These are phyloP conservation scores for Oncorhynchus mykiss DNA, from an alignment of 2,113 vertebrate genomes.

Conservation along the genomic window DNA sequence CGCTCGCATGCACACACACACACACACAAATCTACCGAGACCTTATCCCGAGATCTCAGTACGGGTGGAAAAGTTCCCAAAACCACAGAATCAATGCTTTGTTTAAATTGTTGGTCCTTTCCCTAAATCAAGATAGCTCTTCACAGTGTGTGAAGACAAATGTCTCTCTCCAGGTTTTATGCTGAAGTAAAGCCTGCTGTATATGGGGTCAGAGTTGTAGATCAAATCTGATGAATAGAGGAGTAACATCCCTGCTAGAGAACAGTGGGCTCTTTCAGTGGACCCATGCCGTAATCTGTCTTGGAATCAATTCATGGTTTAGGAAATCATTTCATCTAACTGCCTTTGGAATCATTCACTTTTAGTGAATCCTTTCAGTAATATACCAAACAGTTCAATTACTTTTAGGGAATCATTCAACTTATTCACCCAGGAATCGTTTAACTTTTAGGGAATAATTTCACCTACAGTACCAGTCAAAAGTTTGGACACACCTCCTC, in stretches of 20 bases:
- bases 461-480: too few species aligned
- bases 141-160: slow-evolving; percentile 27
- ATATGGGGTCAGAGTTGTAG: neutral
- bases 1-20: too few species aligned
- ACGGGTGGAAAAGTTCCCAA: neutral
- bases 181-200: slow-evolving; percentile 9
- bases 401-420: too few species aligned
- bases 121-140: slow-evolving; percentile 32
- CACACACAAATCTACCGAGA: neutral
- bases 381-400: too few species aligned
- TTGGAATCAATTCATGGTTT: too few species aligned
- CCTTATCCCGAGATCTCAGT: neutral
- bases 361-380: neutral
- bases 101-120: slow-evolving; percentile 49
- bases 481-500: too few species aligned
- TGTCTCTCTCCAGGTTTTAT: slow-evolving; percentile 32
- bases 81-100: slow-evolving; percentile 51
- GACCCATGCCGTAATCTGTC: too few species aligned
- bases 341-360: too few species aligned
- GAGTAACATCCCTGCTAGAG: slow-evolving; percentile 23
- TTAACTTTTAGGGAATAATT: too few species aligned
- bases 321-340: too few species aligned
- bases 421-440: too few species aligned
- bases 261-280: slow-evolving; percentile 11
- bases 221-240: neutral